phyloP scores from a whole-genome alignment of 2,888 invertebrate genomes.

The Serripes groenlandicus region DNA sequence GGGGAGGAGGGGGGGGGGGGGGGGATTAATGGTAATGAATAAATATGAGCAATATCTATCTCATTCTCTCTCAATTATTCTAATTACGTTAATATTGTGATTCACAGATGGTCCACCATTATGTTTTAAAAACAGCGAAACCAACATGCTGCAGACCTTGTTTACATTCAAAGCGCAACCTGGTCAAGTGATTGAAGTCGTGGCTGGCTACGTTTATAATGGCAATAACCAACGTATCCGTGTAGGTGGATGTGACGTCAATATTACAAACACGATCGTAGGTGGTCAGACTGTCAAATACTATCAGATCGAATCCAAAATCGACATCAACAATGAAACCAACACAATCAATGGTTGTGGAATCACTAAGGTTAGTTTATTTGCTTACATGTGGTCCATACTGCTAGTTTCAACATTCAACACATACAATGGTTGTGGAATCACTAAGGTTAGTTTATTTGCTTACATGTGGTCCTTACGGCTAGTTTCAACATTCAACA shows the following conservation, averaged over 20 bases:
- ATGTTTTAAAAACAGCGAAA: not conserved
- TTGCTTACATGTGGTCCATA: no score
- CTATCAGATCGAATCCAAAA: not conserved
- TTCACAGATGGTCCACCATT: slow-evolving; percentile 11
- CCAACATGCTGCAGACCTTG: not conserved
- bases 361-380: slow-evolving; percentile 2
- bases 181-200: not conserved
- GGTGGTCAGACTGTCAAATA: not conserved
- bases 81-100: no score
- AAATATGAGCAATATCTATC: no score
- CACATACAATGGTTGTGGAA: slow-evolving; percentile 8
- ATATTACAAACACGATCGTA: not conserved
- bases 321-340: not conserved
- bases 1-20: no score
- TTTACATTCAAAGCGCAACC: not conserved
- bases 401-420: not conserved
- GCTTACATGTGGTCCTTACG: no score
- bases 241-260: not conserved
- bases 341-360: slow-evolving; percentile 7
- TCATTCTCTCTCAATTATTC: no score
- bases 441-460: slow-evolving; percentile 1
- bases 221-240: not conserved
- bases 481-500: not conserved
- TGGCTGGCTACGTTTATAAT: slow-evolving; percentile 1
- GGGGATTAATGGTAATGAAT: no score